Evolutionary conservation across 2,888 invertebrate species (phyloP).

Genomic region (Zele albiditarsus): DNA sequence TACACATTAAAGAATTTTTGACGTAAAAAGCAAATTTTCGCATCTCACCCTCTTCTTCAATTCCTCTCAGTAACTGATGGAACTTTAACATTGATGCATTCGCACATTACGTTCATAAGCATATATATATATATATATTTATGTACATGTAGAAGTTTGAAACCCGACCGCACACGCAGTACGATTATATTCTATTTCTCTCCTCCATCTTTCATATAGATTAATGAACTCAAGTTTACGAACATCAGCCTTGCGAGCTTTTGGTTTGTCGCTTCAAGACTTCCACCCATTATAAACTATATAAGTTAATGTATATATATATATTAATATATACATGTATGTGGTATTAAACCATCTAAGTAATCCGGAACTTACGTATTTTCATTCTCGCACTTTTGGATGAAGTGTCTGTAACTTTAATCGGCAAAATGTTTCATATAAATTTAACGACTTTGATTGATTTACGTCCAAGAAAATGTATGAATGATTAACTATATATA

Average conservation of each 20-base stretch:
- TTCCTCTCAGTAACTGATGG: background rate
- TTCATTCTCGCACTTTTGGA: background rate
- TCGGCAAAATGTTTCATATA: background rate
- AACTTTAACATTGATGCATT: slow-evolving; percentile 10
- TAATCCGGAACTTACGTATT: background rate
- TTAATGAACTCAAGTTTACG: background rate
- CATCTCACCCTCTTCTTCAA: background rate
- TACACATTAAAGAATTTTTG: slow-evolving; percentile 11
- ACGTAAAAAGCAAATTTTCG: background rate
- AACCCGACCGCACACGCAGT: background rate
- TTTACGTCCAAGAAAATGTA: background rate
- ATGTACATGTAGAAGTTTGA: background rate
- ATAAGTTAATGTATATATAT: background rate
- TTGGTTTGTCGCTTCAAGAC: background rate
- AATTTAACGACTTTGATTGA: slow-evolving; percentile 5
- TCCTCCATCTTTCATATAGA: slow-evolving; percentile 5
- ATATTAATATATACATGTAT: background rate
- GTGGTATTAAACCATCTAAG: background rate
- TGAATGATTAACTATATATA: background rate
- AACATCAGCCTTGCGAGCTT: background rate
- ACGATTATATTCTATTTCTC: background rate
- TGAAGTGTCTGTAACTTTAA: background rate
- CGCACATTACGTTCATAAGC: background rate
- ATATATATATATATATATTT: background rate
- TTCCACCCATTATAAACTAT: slow-evolving; percentile 9